A percentile compares a stretch with the other conserved stretches of the same genome.
phyloP scores from a whole-genome alignment of 92 coral and sea anemone species.

The Meandrina meandrites region DNA sequence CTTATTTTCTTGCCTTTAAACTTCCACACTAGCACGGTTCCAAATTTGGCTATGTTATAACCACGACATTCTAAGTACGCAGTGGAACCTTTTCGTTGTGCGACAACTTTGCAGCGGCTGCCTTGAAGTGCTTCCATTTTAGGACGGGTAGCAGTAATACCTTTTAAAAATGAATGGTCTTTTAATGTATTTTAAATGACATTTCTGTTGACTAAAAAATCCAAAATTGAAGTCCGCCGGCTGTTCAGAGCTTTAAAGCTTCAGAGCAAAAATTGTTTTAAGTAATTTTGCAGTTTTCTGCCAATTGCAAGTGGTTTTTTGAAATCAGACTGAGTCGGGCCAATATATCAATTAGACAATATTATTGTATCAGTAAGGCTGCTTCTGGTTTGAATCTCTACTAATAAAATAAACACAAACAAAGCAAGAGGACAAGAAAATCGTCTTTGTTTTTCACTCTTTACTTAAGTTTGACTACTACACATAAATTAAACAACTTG shows the following conservation, averaged over 20 bases:
- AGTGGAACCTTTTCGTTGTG: neutral
- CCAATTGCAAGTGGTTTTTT: too few species aligned
- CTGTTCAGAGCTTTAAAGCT: too few species aligned
- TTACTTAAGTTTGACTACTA: neutral
- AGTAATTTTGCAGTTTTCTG: too few species aligned
- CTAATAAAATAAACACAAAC: too few species aligned
- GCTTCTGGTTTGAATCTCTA: too few species aligned
- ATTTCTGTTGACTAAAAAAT: too few species aligned
- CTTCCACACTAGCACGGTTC: neutral
- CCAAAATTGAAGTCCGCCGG: too few species aligned
- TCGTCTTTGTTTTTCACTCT: neutral
- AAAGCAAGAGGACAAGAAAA: neutral
- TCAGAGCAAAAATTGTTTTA: too few species aligned
- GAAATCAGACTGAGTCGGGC: too few species aligned
- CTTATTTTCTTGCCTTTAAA: conserved; percentile 3
- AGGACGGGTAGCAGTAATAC: neutral
- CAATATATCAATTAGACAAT: too few species aligned
- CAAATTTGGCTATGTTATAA: rapidly evolving
- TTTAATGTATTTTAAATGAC: neutral
- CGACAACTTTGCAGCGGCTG: neutral
- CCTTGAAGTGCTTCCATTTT: neutral
- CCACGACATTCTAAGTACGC: conserved; percentile 10
- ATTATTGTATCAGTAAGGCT: neutral
- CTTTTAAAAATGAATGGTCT: neutral
- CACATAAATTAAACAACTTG: neutral